Percentiles rank a stretch among this genome's conserved stretches.
These are phyloP conservation scores for Cassiopea andromeda DNA, from an alignment of 30 jellyfish, hydroid and myxozoan species.

Conservation along the genomic window DNA sequence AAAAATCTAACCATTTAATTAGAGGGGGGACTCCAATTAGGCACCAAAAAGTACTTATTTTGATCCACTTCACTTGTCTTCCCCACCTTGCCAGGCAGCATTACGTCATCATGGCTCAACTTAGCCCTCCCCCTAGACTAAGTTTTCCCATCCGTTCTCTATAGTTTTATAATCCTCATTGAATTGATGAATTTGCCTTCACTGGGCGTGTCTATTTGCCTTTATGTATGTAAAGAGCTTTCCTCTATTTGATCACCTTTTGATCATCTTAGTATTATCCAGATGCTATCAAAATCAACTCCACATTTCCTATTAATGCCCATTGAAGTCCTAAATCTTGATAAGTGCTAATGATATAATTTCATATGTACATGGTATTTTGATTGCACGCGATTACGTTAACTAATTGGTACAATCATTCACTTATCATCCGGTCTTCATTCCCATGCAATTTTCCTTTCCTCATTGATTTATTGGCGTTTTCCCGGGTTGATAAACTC, in stretches of 20 bases:
- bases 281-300: background rate
- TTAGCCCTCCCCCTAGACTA: slow-evolving; percentile 81
- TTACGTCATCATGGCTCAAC: slow-evolving; percentile 13
- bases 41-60: too few species aligned
- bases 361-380: background rate
- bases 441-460: background rate
- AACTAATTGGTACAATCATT: background rate
- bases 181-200: background rate
- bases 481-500: background rate
- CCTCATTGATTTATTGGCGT: background rate
- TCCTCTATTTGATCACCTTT: background rate
- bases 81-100: too few species aligned
- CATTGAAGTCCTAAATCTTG: background rate
- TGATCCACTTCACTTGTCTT: too few species aligned
- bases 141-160: background rate
- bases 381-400: background rate
- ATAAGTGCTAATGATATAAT: background rate
- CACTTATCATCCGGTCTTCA: background rate
- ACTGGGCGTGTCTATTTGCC: background rate
- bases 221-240: background rate
- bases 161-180: background rate
- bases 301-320: background rate
- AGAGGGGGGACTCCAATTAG: too few species aligned
- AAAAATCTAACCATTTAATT: too few species aligned
- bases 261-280: background rate